These are phyloP conservation scores for Phytoseiulus persimilis DNA, from an alignment of 2,888 invertebrate genomes.

Conservation along the genomic window DNA sequence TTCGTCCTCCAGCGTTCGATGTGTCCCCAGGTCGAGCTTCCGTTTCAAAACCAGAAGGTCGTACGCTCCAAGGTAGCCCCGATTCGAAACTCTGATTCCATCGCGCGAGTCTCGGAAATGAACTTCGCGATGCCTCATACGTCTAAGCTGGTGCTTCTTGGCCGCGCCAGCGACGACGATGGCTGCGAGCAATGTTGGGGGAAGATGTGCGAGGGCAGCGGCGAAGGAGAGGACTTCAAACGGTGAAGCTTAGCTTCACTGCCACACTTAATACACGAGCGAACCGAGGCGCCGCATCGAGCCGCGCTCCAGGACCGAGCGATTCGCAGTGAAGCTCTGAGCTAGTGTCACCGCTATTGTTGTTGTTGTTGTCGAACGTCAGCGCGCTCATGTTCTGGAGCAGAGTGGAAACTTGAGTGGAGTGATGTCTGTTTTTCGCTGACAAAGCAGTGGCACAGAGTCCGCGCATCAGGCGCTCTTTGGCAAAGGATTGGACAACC, in stretches of 20 bases:
- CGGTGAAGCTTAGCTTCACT: neutral
- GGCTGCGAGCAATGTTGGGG: neutral
- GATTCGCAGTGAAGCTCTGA: neutral
- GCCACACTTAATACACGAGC: neutral
- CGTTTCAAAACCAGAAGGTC: too few species aligned
- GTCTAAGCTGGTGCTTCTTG: neutral
- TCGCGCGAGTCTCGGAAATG: neutral
- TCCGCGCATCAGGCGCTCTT: neutral
- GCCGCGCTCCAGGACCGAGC: neutral
- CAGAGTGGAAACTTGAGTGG: neutral
- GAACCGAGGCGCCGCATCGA: neutral
- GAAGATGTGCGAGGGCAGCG: constrained; percentile 5
- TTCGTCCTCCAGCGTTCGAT: too few species aligned
- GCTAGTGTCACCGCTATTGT: neutral
- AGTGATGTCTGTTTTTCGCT: neutral
- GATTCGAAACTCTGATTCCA: too few species aligned
- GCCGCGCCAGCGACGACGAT: neutral
- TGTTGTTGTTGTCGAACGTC: neutral
- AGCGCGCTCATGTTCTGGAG: neutral
- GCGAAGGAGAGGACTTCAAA: neutral
- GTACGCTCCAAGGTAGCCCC: too few species aligned
- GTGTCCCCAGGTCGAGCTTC: too few species aligned
- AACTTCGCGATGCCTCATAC: neutral
- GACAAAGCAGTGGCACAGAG: neutral
- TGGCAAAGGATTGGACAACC: neutral